phyloP scores from a whole-genome alignment of 2,888 invertebrate species.

The Lacanobia wlatinum region DNA sequence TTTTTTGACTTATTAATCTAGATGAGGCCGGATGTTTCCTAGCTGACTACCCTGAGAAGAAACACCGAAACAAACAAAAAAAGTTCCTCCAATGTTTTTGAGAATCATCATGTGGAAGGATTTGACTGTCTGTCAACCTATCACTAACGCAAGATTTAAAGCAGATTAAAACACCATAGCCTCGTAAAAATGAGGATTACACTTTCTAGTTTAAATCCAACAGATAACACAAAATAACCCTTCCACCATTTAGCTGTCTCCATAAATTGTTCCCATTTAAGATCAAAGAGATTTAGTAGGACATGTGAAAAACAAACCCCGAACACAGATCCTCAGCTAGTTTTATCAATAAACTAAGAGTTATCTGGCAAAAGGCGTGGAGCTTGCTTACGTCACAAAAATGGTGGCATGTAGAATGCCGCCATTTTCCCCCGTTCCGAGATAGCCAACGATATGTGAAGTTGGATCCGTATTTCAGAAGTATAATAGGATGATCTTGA shows the following conservation, averaged over 20 bases:
- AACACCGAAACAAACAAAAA: too few relatives aligned
- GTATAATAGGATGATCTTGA: slow-evolving; percentile 1
- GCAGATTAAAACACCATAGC: not conserved
- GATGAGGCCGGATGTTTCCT: too few relatives aligned
- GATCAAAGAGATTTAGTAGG: slow-evolving; percentile 47
- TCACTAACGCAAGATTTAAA: too few relatives aligned
- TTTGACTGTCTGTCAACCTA: not conserved
- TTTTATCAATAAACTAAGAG: slow-evolving; percentile 51
- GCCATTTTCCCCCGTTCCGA: too few relatives aligned
- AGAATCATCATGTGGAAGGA: not conserved
- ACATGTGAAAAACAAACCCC: slow-evolving; percentile 41
- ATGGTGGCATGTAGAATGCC: slow-evolving; percentile 4
- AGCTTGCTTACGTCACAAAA: slow-evolving; percentile 33
- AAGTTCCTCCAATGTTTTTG: too few relatives aligned
- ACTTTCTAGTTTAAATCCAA: not conserved
- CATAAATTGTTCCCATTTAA: slow-evolving; percentile 35
- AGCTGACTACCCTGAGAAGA: too few relatives aligned
- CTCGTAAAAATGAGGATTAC: not conserved
- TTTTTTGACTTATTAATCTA: too few relatives aligned
- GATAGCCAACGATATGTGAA: slow-evolving; percentile 21
- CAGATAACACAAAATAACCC: slow-evolving; percentile 1
- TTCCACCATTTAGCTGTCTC: slow-evolving; percentile 18
- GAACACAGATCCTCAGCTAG: slow-evolving; percentile 26
- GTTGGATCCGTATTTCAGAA: slow-evolving; percentile 14
- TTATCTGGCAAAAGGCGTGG: slow-evolving; percentile 19